Evolutionary conservation across 2,888 invertebrate species (phyloP).

Genomic region (Corbicula japonica): DNA sequence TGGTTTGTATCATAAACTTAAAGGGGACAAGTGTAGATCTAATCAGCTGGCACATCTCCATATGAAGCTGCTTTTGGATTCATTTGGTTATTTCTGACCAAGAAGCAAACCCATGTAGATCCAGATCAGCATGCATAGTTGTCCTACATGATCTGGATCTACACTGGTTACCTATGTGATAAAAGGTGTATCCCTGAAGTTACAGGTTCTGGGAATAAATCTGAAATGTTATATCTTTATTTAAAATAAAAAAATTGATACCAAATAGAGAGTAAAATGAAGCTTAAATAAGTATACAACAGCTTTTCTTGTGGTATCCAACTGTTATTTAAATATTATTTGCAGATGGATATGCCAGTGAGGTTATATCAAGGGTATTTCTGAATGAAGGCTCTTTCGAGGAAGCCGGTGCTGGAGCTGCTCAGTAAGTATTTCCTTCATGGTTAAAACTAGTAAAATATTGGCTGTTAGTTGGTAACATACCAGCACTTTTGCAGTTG

Average conservation of each 20-base stretch:
- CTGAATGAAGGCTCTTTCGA: slow-evolving; percentile 63
- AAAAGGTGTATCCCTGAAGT: background rate
- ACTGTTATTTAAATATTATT: background rate
- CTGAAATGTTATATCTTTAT: background rate
- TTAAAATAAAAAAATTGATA: background rate
- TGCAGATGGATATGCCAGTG: slow-evolving; percentile 70
- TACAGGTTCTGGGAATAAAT: background rate
- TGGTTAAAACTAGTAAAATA: no score
- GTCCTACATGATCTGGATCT: no score
- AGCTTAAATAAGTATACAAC: background rate
- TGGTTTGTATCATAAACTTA: background rate
- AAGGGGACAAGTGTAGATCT: no score
- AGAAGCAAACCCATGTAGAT: no score
- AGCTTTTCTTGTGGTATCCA: background rate
- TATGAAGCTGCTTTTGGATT: no score
- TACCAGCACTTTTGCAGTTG: background rate
- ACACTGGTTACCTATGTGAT: no score
- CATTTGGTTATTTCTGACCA: no score
- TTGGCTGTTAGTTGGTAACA: no score
- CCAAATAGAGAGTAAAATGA: background rate
- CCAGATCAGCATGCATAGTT: no score
- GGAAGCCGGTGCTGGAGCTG: slow-evolving; percentile 73
- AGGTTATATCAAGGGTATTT: slow-evolving; percentile 71
- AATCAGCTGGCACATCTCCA: no score
- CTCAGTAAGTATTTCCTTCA: slow-evolving; percentile 64